phyloP scores from a whole-genome alignment of 2,888 invertebrate genomes.

The Thymelicus acteon region DNA sequence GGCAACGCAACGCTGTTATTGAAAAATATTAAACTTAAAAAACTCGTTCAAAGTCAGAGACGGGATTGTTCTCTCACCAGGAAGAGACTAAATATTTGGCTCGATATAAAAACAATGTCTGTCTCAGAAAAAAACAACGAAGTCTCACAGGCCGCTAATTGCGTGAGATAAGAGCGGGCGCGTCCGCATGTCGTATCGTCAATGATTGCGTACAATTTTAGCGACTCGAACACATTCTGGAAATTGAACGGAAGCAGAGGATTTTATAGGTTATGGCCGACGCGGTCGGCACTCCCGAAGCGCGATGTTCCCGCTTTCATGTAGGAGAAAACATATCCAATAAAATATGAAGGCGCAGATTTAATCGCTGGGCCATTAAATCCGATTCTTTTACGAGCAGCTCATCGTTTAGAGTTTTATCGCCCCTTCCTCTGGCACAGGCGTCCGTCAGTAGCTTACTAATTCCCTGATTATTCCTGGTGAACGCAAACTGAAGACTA shows the following conservation, averaged over 20 bases:
- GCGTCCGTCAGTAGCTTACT: constrained; percentile 27
- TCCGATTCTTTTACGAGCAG: constrained; percentile 53
- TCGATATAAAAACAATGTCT: constrained; percentile 18
- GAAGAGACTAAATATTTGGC: constrained; percentile 33
- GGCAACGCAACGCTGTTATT: constrained; percentile 13
- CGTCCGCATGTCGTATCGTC: constrained; percentile 14
- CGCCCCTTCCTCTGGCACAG: constrained; percentile 26
- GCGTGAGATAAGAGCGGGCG: constrained; percentile 27
- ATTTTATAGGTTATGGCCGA: constrained; percentile 36
- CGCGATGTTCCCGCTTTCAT: constrained; percentile 30
- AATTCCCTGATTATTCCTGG: constrained; percentile 38
- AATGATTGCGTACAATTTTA: constrained; percentile 38
- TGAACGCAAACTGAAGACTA: neutral
- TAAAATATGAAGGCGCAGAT: constrained; percentile 50
- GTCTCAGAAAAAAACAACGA: constrained; percentile 26
- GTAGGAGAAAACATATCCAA: constrained; percentile 41
- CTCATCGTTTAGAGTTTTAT: constrained; percentile 48
- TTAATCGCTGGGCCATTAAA: constrained; percentile 59
- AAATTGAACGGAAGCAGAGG: constrained; percentile 28
- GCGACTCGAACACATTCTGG: constrained; percentile 35
- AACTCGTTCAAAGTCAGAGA: constrained; percentile 10
- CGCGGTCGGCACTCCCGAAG: constrained; percentile 15
- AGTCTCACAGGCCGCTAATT: constrained; percentile 13
- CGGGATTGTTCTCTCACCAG: constrained; percentile 22
- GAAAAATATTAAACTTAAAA: constrained; percentile 13